Evolutionary conservation across 2,797 vertebrate genomes (phyloP).

Genomic region (Acipenser oxyrinchus): DNA sequence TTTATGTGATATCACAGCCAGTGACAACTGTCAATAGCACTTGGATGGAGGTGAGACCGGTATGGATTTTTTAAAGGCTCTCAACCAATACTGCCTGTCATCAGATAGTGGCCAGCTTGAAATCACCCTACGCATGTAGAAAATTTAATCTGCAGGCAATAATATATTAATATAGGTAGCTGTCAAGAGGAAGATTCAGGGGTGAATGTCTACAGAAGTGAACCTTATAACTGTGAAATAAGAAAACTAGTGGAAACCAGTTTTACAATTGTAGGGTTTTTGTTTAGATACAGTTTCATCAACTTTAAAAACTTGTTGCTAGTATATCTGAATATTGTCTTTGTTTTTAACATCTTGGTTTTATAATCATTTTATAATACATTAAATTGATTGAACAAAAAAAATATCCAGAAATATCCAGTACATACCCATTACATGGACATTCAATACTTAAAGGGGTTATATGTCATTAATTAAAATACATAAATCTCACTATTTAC

Average conservation of each 20-base stretch:
- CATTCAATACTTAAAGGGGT: too few species aligned
- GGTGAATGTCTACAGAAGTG: constrained; percentile 8
- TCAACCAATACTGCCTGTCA: constrained; percentile 52
- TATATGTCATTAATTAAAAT: too few species aligned
- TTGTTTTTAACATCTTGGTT: too few species aligned
- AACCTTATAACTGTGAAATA: too few species aligned
- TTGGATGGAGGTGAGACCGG: constrained; percentile 58
- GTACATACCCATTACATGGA: too few species aligned
- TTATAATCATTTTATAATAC: too few species aligned
- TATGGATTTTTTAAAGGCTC: constrained; percentile 63
- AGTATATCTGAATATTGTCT: too few species aligned
- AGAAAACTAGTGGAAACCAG: constrained; percentile 15
- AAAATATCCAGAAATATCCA: too few species aligned
- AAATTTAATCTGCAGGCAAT: constrained; percentile 37
- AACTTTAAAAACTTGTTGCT: too few species aligned
- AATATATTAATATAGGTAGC: constrained; percentile 28
- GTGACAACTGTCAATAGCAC: constrained; percentile 68
- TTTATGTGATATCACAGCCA: constrained; percentile 65
- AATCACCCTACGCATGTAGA: constrained; percentile 46
- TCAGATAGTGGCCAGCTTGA: constrained; percentile 59
- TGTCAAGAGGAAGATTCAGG: not conserved
- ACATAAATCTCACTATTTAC: too few species aligned
- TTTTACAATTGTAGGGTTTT: not conserved
- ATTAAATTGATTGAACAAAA: too few species aligned
- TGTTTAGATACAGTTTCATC: too few species aligned